Base-by-base conservation (phyloP, 2,113 vertebrate species). In the Condylura cristata region DNA sequence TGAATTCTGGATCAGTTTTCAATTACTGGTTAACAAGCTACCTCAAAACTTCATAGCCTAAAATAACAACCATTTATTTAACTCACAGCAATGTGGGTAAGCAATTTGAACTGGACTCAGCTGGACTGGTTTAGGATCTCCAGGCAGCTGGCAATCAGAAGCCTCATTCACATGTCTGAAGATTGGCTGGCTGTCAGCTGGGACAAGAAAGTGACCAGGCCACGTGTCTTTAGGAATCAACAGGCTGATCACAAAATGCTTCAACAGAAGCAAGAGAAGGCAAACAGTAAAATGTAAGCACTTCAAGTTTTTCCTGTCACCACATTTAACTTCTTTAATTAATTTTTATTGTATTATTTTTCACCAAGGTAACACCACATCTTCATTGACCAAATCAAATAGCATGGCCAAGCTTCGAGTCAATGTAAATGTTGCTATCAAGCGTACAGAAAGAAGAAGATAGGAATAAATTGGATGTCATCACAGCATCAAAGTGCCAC, bases 71-170 rank as follows among this genome's bases (percentile, higher is more conserved):
- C 74, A 90, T 72, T 96, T 56, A 75, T 75, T 87, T 95, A 86
- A 26, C 12, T 91, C 60, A 93, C 34, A 93, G 60, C 39, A 81
- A 80, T 90, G 71, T 91, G 75, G 58, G 17, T 65, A 91, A 76
- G 65, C 39, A 87, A 74, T 93, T 94, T 92, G 76, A 70, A 34
- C 81, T 95, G 56, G 93, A 78, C 32, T 91, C 72, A 94, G 46
- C 51, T 90, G 53, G 71, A 85, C n/a, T 93, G 53, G 56, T 51
- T 94, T 88, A 87, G 53, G n/a, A 83, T 95, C 88, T 76, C 86
- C 16, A 93, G 88, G 90, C 61, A 90, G 11, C 32, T 92, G 56
- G 61, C 20, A 93, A 46, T 78, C 72, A 96, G 93, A 61, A 61
- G 78, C 26, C 22, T 95, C 85, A 90, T 84, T 87, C 65, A 81